Evolutionary conservation across 2,888 invertebrate species (phyloP), one percentile per base, ranked within the genome.

Genomic region (Prosopocoilus inquinatus): DNA sequence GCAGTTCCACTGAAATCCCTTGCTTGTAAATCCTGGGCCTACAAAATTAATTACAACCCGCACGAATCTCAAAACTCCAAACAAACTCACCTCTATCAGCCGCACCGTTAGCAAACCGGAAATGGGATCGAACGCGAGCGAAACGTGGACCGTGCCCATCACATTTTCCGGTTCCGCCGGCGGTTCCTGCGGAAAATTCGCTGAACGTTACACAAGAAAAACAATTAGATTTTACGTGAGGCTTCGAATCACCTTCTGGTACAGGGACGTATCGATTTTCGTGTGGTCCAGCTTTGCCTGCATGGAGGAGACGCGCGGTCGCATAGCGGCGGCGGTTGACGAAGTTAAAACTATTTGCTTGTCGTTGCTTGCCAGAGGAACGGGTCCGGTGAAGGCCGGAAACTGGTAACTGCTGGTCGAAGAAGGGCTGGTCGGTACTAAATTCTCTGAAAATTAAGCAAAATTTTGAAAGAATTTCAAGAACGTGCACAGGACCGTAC

Each of bases 221-320:
- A 28, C 4, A 28, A 7, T 7, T n/a, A n/a, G n/a, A n/a, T n/a
- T n/a, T n/a, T 11, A 38, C 38, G 13, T 12, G 9, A 41, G 43
- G 12, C 2, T 44, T 15, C 5, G 9, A 41, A 41, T 67, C 73
- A 81, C 81, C 68, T 78, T 78, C 69, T 80, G 79, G 64, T 83
- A 83, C n/a, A 82, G 68, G 1, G 82, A 77, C 57, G 81, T 80
- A 68, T 85, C 83, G 51, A 84, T 84, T 73, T 84, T 84, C 8
- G 82, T 80, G 64, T 83, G 84, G 70, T 85, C 86, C 61, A 87
- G 74, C 63, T 85, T 84, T 46, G 84, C 82, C 62, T 85, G 84
- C 84, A 85, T 85, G 13, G 85, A 80, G 12, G 80, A 76, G 2
- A 82, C 78, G 43, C 78, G 77, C 0, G 81, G 81, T 2, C 81